Evolutionary conservation across 2,888 invertebrate genomes (phyloP).

Genomic region (Entomobrya multifasciata): DNA sequence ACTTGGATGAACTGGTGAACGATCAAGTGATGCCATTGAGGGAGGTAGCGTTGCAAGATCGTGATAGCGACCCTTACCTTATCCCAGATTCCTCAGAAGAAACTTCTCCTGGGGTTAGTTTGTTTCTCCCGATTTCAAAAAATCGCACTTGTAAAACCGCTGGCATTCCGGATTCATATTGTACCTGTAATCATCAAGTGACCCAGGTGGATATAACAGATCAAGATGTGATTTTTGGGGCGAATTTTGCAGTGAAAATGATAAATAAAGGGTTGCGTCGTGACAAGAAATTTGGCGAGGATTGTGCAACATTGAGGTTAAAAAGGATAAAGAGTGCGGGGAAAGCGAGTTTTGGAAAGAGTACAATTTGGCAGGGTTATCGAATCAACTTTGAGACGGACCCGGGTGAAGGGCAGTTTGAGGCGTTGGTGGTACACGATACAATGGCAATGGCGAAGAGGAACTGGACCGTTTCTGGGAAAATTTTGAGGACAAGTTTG

Average conservation of each 20-base stretch:
- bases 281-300: too few species aligned
- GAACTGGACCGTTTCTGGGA: slow-evolving; percentile 83
- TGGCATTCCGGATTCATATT: background rate
- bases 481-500: slow-evolving; percentile 82
- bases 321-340: too few species aligned
- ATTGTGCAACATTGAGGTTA: too few species aligned
- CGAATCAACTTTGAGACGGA: too few species aligned
- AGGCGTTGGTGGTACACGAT: too few species aligned
- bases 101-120: background rate
- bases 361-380: too few species aligned
- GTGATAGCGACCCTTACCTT: background rate
- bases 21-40: too few species aligned
- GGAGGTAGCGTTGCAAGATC: too few species aligned
- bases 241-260: background rate
- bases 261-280: background rate
- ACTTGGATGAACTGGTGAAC: slow-evolving; percentile 81
- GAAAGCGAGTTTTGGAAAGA: too few species aligned
- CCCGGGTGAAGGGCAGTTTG: too few species aligned
- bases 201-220: background rate
- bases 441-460: background rate
- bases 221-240: background rate
- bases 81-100: background rate
- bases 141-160: background rate
- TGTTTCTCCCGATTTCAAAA: slow-evolving; percentile 4
- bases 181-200: slow-evolving; percentile 7